phyloP scores from a whole-genome alignment of 2,797 vertebrate species.

The Poeciliopsis paucimaculata region DNA sequence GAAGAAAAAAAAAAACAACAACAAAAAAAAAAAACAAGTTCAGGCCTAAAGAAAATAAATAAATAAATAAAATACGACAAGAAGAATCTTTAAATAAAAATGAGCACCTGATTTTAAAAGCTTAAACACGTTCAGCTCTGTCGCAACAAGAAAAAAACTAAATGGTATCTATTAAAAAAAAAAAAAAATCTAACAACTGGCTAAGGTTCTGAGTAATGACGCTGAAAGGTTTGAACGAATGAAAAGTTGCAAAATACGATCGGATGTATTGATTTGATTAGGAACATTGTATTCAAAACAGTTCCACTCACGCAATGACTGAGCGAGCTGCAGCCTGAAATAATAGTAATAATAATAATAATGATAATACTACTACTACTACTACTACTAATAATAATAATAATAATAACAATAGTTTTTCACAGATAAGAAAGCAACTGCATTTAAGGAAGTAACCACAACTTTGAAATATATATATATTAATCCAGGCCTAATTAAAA shows the following conservation, averaged over 20 bases:
- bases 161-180: neutral
- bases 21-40: neutral
- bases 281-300: neutral
- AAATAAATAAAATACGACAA: neutral
- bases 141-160: neutral
- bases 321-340: neutral
- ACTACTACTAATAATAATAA: neutral
- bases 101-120: neutral
- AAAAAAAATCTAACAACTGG: neutral
- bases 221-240: neutral
- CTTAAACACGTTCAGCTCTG: too few relatives aligned
- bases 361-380: neutral
- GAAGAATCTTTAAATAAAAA: neutral
- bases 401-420: neutral
- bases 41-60: conserved; percentile 20
- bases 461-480: neutral
- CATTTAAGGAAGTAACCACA: neutral
- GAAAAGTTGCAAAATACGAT: neutral
- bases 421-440: neutral
- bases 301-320: neutral
- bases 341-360: neutral
- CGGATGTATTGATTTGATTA: neutral
- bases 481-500: neutral
- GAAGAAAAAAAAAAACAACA: neutral
- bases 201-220: neutral